Conservation (phyloP, 2,113 vertebrate genomes). For the Willisornis vidua region DNA sequence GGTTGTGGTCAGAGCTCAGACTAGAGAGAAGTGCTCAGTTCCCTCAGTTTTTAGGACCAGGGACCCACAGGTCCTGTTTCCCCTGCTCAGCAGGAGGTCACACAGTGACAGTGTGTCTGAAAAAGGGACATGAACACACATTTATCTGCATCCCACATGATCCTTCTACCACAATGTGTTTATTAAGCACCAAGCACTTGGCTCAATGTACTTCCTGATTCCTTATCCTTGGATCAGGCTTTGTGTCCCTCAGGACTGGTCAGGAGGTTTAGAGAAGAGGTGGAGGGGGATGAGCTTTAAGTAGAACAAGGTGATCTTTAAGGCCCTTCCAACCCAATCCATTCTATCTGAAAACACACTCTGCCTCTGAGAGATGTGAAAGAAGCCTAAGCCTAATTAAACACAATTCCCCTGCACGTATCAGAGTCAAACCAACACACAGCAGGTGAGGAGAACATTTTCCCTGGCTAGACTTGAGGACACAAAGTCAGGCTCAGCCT, state of each 20-base stretch:
- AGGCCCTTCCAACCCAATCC: background rate
- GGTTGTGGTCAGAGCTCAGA: background rate
- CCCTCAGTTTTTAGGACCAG: background rate
- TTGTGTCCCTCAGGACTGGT: no score
- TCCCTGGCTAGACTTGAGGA: background rate
- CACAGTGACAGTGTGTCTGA: no score
- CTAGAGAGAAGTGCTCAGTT: background rate
- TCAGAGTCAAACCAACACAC: background rate
- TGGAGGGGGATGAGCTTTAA: background rate
- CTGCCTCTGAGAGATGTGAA: background rate
- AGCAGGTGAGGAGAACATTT: background rate
- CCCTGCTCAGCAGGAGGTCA: background rate
- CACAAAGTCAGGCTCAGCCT: background rate
- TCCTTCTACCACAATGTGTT: background rate
- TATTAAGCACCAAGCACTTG: background rate
- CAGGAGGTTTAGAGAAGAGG: background rate
- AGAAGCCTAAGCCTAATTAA: background rate
- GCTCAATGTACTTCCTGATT: background rate
- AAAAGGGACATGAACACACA: fast-evolving
- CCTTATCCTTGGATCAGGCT: background rate
- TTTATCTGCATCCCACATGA: background rate
- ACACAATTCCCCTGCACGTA: fast-evolving
- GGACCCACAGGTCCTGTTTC: background rate
- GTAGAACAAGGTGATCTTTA: background rate
- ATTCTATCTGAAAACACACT: background rate